Base-by-base conservation (phyloP, 2,113 vertebrate genomes). In the Caretta caretta region DNA sequence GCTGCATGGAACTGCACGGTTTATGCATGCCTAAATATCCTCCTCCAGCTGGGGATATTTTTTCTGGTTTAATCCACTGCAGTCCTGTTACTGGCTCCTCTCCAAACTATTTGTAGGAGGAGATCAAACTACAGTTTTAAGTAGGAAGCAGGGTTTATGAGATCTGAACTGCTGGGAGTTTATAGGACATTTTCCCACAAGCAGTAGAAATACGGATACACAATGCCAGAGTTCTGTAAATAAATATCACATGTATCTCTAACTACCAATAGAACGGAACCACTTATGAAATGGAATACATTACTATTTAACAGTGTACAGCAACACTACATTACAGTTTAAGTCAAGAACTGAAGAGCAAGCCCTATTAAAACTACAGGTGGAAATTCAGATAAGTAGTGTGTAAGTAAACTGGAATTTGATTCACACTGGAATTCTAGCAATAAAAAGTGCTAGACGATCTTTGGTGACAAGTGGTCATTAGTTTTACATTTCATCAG, bases 261-360 rank as follows among this genome's bases (percentile, higher is more conserved):
- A 3, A 57, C 83, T 0, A 0, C 48, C 3, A 42, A 48, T 27
- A 78, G 69, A 27, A 20, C 25, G 2, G 35, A 56, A 46, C 27
- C 9, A 0, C 4, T 29, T 62, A 22, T 53, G 46, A 57, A 82
- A n/a, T 76, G 8, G 0, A 81, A 38, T 1, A 46, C 3, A 0
- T 84, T 76, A 59, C n/a, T 35, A 0, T 0, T 48, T 27, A 76
- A 76, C 3, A 7, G 10, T 46, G 8, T 76, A 59, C 48, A 69
- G 93, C 81, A 90, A 12, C 57, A 9, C 48, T 38, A 35, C 86
- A 69, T 83, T 2, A 19, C 0, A 0, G 42, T 1, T 80, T 19
- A 80, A 50, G 5, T 48, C 10, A 75, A 54, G 82, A 38, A 83
- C 19, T 38, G 82, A 31, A 1, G 6, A 31, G 20, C 72, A 78